Conservation (phyloP, 2,113 vertebrate species). For the Pavo muticus region DNA sequence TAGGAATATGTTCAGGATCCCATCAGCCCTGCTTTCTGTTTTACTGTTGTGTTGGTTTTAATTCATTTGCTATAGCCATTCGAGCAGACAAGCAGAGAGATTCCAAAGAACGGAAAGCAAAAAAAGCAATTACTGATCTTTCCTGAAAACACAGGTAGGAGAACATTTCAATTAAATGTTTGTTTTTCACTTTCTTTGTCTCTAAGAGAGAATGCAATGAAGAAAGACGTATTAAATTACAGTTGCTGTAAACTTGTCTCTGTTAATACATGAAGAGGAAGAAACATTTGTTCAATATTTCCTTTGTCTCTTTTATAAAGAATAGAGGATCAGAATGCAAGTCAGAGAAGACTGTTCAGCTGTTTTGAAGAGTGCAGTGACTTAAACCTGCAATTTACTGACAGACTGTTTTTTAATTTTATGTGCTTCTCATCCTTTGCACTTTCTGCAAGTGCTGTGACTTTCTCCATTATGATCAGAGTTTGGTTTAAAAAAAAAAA, state of each 20-base stretch:
- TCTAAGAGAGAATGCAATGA: not conserved
- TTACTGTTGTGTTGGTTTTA: not conserved
- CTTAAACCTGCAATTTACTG: not conserved
- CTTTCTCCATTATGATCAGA: not conserved
- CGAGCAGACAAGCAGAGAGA: not conserved
- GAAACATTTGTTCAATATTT: not conserved
- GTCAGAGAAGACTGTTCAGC: not conserved
- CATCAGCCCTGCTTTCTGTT: not conserved
- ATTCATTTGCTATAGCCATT: not conserved
- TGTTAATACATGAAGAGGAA: not conserved
- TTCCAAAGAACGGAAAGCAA: not conserved
- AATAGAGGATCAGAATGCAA: not conserved
- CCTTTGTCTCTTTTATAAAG: not conserved
- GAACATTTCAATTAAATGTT: not conserved
- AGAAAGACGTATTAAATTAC: not conserved
- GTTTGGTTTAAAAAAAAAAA: not conserved
- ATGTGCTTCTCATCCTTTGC: not conserved
- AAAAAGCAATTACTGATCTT: not conserved
- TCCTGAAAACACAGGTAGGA: not conserved
- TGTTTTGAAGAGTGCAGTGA: not conserved
- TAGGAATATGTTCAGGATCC: not conserved
- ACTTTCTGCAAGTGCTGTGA: not conserved
- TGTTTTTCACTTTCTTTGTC: not conserved
- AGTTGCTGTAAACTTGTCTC: not conserved
- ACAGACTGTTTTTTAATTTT: not conserved